Percentiles rank a stretch among this genome's conserved stretches.
Conservation (phyloP, 2,113 vertebrate species). For the Leptosomus discolor region DNA sequence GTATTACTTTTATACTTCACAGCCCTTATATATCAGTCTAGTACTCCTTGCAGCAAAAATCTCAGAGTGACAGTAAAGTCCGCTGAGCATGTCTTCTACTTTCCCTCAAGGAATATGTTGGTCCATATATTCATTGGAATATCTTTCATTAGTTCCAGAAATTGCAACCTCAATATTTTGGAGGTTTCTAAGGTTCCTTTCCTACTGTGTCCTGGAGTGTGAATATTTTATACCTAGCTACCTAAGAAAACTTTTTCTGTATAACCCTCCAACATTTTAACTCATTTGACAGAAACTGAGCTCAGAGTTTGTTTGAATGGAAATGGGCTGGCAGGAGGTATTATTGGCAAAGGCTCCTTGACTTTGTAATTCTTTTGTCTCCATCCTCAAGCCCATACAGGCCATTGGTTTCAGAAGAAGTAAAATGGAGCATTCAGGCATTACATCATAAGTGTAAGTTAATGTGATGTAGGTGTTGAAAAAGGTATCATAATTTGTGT, state of each 20-base stretch:
- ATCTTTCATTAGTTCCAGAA: not conserved
- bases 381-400: not conserved
- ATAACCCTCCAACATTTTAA: not conserved
- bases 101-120: not conserved
- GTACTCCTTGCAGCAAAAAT: not conserved
- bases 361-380: not conserved
- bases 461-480: no score
- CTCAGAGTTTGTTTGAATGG: not conserved
- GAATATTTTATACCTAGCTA: not conserved
- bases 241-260: not conserved
- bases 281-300: not conserved
- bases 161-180: not conserved
- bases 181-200: not conserved
- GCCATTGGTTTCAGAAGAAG: not conserved
- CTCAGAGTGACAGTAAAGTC: not conserved
- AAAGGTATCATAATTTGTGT: not conserved
- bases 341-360: not conserved
- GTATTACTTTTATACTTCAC: not conserved
- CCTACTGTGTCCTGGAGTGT: not conserved
- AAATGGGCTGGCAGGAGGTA: rapidly evolving
- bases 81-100: not conserved
- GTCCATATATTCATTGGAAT: not conserved
- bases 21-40: not conserved
- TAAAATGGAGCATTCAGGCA: not conserved
- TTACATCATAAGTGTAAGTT: not conserved